A percentile compares a stretch with the other conserved stretches of the same genome.
Conservation (phyloP, 2,113 vertebrate species). For the Aspidoscelis tigris region DNA sequence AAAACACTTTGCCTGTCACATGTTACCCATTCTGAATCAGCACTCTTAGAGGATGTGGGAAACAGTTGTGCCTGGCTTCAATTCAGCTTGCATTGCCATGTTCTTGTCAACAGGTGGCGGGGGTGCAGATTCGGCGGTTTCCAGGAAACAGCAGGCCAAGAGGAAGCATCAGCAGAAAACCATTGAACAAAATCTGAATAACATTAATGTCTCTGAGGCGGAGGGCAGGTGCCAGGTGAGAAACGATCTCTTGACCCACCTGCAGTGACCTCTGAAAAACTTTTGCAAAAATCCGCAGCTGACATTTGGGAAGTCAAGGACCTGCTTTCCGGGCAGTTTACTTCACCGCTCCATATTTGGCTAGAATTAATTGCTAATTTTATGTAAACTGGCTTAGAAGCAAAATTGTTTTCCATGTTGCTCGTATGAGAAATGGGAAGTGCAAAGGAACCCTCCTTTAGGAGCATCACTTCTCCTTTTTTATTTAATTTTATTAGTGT, state of each 20-base stretch:
- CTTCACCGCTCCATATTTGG: no score
- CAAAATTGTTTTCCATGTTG: background rate
- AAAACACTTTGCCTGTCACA: no score
- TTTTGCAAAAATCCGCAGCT: background rate
- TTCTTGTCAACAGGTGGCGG: conserved; percentile 44
- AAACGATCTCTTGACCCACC: background rate
- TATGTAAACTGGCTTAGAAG: background rate
- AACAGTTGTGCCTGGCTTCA: background rate
- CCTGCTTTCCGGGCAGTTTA: background rate
- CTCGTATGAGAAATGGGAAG: background rate
- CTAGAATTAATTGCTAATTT: background rate
- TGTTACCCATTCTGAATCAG: no score
- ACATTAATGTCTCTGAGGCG: conserved; percentile 82
- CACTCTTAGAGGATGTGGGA: no score
- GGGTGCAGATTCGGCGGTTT: conserved; percentile 47
- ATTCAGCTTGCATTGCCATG: background rate
- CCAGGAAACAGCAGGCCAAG: conserved; percentile 75
- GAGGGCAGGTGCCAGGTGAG: conserved; percentile 84
- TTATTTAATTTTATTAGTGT: background rate
- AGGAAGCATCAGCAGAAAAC: conserved; percentile 83
- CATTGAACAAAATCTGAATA: conserved; percentile 88
- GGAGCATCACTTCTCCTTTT: no score
- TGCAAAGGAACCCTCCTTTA: background rate
- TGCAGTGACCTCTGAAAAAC: background rate
- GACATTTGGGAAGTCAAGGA: background rate